Percentiles rank a stretch among this genome's conserved stretches.
Evolutionary conservation across 2,888 invertebrate species (phyloP).

Genomic region (Trissolcus brochymenae): DNA sequence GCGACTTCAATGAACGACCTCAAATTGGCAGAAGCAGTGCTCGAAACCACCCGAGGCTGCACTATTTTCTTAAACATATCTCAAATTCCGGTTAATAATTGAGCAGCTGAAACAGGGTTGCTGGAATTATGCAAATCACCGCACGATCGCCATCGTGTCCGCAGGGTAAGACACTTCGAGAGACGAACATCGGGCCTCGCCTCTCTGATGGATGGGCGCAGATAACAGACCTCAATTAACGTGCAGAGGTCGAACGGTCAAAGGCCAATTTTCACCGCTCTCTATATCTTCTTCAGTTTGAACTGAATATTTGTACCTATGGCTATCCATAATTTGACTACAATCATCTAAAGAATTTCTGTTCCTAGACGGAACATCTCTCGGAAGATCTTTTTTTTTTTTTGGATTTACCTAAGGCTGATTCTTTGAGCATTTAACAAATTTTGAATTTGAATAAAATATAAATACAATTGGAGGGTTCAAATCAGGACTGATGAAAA

Average conservation of each 20-base stretch:
- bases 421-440: too few species aligned
- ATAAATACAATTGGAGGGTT: too few species aligned
- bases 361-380: too few species aligned
- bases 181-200: conserved; percentile 46
- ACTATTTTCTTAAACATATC: conserved; percentile 76
- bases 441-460: too few species aligned
- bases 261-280: conserved; percentile 24
- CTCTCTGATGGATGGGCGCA: conserved; percentile 33
- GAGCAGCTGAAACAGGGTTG: conserved; percentile 73
- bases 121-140: conserved; percentile 76
- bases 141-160: conserved; percentile 74
- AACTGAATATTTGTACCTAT: neutral
- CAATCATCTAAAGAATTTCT: neutral
- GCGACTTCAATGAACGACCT: conserved; percentile 50
- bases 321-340: conserved; percentile 2
- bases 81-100: conserved; percentile 76
- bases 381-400: too few species aligned
- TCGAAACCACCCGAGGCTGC: conserved; percentile 55
- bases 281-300: neutral
- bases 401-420: neutral
- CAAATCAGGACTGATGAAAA: neutral
- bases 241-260: conserved; percentile 37
- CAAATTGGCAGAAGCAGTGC: conserved; percentile 56
- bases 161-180: conserved; percentile 68
- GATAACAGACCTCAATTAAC: conserved; percentile 48